These are phyloP conservation scores for Matsumurasca onukii DNA, from an alignment of 1,140 invertebrate species.

Conservation along the genomic window DNA sequence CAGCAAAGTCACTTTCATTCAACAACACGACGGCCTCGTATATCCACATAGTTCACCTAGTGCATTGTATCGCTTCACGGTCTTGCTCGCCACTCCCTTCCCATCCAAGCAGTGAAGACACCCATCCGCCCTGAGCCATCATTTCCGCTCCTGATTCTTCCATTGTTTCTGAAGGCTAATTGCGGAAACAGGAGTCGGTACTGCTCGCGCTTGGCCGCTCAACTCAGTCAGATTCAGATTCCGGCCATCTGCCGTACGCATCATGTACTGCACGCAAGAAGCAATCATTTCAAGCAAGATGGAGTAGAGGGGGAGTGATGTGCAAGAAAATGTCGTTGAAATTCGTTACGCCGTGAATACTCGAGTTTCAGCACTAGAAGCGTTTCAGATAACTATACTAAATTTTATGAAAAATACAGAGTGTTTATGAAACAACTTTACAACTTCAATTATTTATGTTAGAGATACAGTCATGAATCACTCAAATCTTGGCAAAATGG, in stretches of 20 bases:
- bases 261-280: slow-evolving; percentile 1
- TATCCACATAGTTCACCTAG: neutral
- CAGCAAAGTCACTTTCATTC: neutral
- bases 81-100: neutral
- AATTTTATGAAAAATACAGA: no score
- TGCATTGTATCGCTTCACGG: neutral
- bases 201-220: slow-evolving; percentile 2
- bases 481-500: no score
- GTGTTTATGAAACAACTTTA: no score
- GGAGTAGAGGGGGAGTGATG: no score
- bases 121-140: slow-evolving; percentile 13
- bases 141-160: slow-evolving; percentile 20
- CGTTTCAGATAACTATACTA: no score
- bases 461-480: no score
- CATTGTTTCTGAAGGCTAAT: slow-evolving; percentile 21
- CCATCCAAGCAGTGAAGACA: slow-evolving; percentile 2
- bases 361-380: no score
- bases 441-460: no score
- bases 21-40: neutral
- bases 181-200: neutral
- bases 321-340: no score
- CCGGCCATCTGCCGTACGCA: neutral
- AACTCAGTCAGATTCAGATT: neutral
- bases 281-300: no score
- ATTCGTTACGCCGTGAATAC: no score